These are phyloP conservation scores for Paelopatides confundens DNA, from an alignment of 53 echinoderm and acorn worm genomes.

Conservation along the genomic window DNA sequence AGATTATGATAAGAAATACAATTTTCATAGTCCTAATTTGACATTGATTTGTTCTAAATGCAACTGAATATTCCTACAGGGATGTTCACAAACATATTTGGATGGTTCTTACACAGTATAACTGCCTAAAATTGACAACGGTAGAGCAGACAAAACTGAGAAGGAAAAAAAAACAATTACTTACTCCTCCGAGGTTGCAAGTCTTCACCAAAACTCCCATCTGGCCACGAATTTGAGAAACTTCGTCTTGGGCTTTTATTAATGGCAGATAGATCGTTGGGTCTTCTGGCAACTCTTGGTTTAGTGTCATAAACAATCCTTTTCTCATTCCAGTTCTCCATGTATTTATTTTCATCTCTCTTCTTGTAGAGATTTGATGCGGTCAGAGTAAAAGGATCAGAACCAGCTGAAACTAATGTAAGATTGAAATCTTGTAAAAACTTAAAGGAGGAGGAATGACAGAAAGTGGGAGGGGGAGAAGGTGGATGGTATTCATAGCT, in stretches of 20 bases:
- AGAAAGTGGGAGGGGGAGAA: too few relatives aligned
- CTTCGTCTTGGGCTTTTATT: conserved; percentile 66
- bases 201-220: conserved; percentile 65
- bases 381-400: conserved; percentile 33
- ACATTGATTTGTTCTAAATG: too few relatives aligned
- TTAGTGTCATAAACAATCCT: conserved; percentile 23
- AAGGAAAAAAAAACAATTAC: neutral
- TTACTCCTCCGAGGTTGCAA: conserved; percentile 22
- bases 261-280: conserved; percentile 14
- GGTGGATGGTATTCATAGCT: too few relatives aligned
- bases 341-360: conserved; percentile 5
- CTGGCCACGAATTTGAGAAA: conserved; percentile 96
- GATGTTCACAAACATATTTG: too few relatives aligned
- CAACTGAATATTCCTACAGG: too few relatives aligned
- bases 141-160: too few relatives aligned
- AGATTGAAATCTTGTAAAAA: too few relatives aligned
- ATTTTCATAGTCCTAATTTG: too few relatives aligned
- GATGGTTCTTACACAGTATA: too few relatives aligned
- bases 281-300: conserved; percentile 14
- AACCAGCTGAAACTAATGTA: conserved; percentile 7
- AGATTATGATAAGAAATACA: too few relatives aligned
- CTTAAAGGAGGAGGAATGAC: too few relatives aligned
- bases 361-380: conserved; percentile 34
- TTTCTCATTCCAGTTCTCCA: conserved; percentile 42
- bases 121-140: too few relatives aligned